phyloP scores from a whole-genome alignment of 37 sponge, comb jelly and placozoan genomes.

The Dysidea cf. avara region DNA sequence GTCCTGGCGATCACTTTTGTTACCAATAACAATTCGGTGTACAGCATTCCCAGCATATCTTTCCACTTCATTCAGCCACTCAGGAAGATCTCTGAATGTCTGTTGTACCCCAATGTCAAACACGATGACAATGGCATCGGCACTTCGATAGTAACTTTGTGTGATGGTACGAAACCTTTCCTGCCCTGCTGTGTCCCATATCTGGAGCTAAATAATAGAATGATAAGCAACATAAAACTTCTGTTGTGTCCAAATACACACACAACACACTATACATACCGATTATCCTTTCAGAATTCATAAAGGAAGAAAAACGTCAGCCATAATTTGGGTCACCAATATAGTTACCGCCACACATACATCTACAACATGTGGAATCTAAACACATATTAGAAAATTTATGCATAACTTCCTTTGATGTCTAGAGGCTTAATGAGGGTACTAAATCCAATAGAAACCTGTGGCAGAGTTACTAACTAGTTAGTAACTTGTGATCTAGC shows the following conservation, averaged over 20 bases:
- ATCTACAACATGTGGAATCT: no score
- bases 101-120: slow-evolving; percentile 72
- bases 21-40: slow-evolving; percentile 81
- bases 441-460: no score
- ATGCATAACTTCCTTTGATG: no score
- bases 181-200: slow-evolving; percentile 97
- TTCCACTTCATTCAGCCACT: slow-evolving; percentile 86
- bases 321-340: neutral
- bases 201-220: slow-evolving; percentile 70
- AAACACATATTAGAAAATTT: no score
- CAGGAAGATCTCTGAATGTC: slow-evolving; percentile 72
- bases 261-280: neutral
- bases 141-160: slow-evolving; percentile 93
- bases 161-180: slow-evolving; percentile 92
- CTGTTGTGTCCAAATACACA: neutral
- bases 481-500: no score
- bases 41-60: slow-evolving; percentile 74
- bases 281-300: neutral
- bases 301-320: neutral
- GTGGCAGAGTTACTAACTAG: no score
- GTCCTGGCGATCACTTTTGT: slow-evolving; percentile 85
- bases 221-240: neutral
- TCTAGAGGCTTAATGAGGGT: no score
- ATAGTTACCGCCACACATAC: no score
- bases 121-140: slow-evolving; percentile 89